Evolutionary conservation across 2,113 vertebrate genomes (phyloP), one percentile per base, ranked within the genome.

Genomic region (Orthochromis indermauri): DNA sequence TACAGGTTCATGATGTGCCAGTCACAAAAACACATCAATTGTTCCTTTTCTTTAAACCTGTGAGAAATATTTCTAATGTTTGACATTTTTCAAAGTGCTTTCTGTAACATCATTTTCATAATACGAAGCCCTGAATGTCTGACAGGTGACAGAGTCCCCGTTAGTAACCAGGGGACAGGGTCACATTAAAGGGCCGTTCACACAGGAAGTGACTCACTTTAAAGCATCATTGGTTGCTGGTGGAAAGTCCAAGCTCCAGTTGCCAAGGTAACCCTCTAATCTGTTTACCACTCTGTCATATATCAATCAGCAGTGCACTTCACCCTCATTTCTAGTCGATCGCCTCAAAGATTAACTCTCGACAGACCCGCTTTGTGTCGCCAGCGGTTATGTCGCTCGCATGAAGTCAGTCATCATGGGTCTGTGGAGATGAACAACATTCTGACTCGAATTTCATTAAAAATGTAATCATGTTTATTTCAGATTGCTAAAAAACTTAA

Each of bases 311-410:
- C 24, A 2, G 40, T 47, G 24, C 16, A 28, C 21, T 76, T 45
- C 37, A 17, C 66, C 33, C 13, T 76, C 24, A 76, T 28, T 16
- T 40, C 1, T 42, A 73, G 37, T 28, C 14, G 9, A 26, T 73
- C 6, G 8, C 24, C 68, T 26, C 40, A 4, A 76, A 76, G 24
- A 17, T 47, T 3, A 26, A 45, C 3, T 10, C 68, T 16, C 3
- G 2, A 45, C 5, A 26, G 40, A 10, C 37, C 3, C 0, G 10
- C 21, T 73, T 45, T 45, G 21, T 1, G 68, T 73, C 21, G 2
- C 21, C 21, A 17, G 8, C 5, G 5, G 0, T 73, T 71, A 71
- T 1, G 26, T 42, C 0, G 8, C 37, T 24, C 0, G 5, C 35
- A 26, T 16, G 19, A 71, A 16, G 4, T 71, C 21, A 21, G 2